Evolutionary conservation across 2,888 invertebrate genomes (phyloP), one percentile per base, ranked within the genome.

Genomic region (Criorhina ranunculi): DNA sequence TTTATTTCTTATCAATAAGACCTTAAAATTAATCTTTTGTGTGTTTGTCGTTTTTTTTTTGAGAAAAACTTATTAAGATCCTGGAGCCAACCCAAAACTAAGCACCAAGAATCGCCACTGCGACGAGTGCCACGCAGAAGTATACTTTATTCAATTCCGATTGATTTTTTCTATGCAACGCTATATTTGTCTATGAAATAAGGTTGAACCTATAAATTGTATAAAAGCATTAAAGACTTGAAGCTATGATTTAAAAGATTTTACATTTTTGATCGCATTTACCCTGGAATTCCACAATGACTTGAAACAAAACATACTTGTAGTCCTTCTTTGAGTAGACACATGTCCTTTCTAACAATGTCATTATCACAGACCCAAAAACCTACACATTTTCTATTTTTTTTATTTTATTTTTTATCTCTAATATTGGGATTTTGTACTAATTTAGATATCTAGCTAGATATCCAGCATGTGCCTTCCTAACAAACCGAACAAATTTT

Each of bases 311-410:
- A 42, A 40, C 35, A 19, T 19, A 57, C 19, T n/a, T n/a, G n/a
- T n/a, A n/a, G n/a, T 62, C 37, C 11, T 24, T 55, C 24, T 0
- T 0, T 2, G 11, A 17, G n/a, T 1, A 4, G 44, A 24, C 62
- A 57, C n/a, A 67, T 49, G 67, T 24, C 66, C 42, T 19, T 29
- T 76, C 66, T 59, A 49, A 57, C 5, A 11, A 17, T 76, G 76
- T 67, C 76, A 67, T 57, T 57, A 66, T 42, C 75, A 15, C 44
- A 53, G 51, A 46, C 35, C 55, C n/a, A 49, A 64, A 40, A 24
- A 17, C 40, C 24, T 51, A 5, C n/a, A 15, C 9, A 29, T 12
- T 4, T 24, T 24, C 24, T 3, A 4, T 24, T 12, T n/a, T 33
- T 31, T n/a, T 12, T 9, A 5, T 12, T 15, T 35, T 24, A 4